Conservation (phyloP, 2,797 vertebrate genomes). For the Chiloscyllium punctatum region DNA sequence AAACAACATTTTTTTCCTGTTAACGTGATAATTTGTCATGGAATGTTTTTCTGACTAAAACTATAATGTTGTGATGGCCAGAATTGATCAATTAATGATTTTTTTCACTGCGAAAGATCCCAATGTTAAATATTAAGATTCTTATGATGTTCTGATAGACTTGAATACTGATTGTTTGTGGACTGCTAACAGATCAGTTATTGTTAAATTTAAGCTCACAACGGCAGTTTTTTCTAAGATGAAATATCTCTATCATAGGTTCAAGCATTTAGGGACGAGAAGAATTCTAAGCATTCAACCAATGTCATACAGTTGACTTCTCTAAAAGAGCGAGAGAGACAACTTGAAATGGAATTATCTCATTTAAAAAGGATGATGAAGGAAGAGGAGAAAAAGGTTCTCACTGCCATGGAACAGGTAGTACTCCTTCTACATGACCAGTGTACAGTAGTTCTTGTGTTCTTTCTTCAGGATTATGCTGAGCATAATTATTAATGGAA, state of each 20-base stretch:
- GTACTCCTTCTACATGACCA: conserved; percentile 4
- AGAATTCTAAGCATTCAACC: conserved; percentile 43
- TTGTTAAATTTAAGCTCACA: not conserved
- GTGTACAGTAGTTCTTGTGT: not conserved
- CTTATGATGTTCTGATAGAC: not conserved
- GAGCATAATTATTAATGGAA: not conserved
- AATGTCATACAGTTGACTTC: conserved; percentile 39
- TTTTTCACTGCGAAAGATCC: not conserved
- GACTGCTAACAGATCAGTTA: not conserved
- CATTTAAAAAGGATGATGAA: conserved; percentile 42
- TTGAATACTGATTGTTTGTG: not conserved
- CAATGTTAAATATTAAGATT: not conserved
- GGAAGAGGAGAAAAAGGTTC: conserved; percentile 42
- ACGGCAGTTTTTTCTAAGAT: not conserved
- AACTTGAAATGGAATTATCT: conserved; percentile 42
- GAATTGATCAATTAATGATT: not conserved
- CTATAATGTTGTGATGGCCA: not conserved
- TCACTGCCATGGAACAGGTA: conserved; percentile 41
- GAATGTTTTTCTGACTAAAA: not conserved
- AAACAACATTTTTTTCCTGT: not conserved
- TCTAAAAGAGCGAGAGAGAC: conserved; percentile 40
- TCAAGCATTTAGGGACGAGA: conserved; percentile 10
- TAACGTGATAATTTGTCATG: not conserved
- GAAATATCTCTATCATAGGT: not conserved
- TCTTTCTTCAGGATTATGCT: not conserved